Conservation (phyloP, 2,888 invertebrate species). For the Aelia acuminata region DNA sequence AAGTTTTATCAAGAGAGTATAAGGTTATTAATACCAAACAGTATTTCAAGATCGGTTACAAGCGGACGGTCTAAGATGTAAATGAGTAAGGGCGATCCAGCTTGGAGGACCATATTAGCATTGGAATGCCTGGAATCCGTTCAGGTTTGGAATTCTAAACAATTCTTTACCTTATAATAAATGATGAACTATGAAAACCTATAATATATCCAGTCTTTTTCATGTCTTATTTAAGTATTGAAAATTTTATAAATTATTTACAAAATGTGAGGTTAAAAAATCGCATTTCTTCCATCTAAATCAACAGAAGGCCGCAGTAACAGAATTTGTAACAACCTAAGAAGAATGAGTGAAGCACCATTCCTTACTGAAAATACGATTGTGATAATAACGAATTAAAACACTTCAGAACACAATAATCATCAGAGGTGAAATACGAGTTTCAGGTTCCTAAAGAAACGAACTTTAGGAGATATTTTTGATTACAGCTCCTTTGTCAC, state of each 20-base stretch:
- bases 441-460: background rate
- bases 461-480: background rate
- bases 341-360: no score
- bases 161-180: constrained; percentile 28
- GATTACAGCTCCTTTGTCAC: background rate
- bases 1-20: background rate
- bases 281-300: background rate
- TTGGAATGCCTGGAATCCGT: constrained; percentile 29
- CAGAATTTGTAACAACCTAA: no score
- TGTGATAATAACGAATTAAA: no score
- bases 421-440: background rate
- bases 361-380: no score
- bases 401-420: no score
- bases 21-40: constrained; percentile 24
- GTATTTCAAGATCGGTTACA: constrained; percentile 24
- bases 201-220: background rate
- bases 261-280: background rate
- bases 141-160: background rate
- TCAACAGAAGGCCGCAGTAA: no score
- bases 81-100: constrained; percentile 19
- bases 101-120: constrained; percentile 1
- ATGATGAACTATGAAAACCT: background rate
- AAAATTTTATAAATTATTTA: background rate
- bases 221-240: background rate
- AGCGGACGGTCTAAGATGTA: background rate